Evolutionary conservation across 1,140 invertebrate species (phyloP).

Genomic region (Leptonema lineaticorne): DNA sequence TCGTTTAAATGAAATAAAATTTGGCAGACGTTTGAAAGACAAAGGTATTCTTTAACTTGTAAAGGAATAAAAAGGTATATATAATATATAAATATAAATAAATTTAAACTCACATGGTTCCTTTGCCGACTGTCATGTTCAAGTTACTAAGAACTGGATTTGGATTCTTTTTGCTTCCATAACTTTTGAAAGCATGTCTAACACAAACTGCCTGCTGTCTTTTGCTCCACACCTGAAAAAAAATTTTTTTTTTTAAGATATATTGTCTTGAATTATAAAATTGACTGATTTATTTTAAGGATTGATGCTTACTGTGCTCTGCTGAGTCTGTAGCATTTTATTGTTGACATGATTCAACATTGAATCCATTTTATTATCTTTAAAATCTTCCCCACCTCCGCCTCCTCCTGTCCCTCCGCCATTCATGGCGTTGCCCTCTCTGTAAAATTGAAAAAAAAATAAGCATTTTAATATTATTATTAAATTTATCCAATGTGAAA

Average conservation of each 20-base stretch:
- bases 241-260: not conserved
- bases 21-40: too few species aligned
- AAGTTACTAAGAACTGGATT: constrained; percentile 82
- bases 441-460: constrained; percentile 30
- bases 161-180: constrained; percentile 80
- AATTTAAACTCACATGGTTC: constrained; percentile 70
- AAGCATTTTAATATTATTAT: not conserved
- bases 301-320: constrained; percentile 35
- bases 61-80: too few species aligned
- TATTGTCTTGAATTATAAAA: not conserved
- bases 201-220: constrained; percentile 81
- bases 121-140: constrained; percentile 88
- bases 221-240: constrained; percentile 56
- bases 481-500: not conserved
- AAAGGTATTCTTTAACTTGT: too few species aligned
- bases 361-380: constrained; percentile 36
- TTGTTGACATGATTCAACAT: constrained; percentile 37
- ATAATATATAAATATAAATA: too few species aligned
- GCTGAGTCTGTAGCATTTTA: constrained; percentile 34
- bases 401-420: constrained; percentile 28
- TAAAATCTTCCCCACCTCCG: constrained; percentile 9
- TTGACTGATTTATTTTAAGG: too few species aligned
- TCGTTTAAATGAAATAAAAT: too few species aligned
- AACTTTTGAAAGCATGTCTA: constrained; percentile 80
- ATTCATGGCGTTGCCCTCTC: constrained; percentile 36